Conservation (phyloP, 2,797 vertebrate species). For the Malurus splendens region DNA sequence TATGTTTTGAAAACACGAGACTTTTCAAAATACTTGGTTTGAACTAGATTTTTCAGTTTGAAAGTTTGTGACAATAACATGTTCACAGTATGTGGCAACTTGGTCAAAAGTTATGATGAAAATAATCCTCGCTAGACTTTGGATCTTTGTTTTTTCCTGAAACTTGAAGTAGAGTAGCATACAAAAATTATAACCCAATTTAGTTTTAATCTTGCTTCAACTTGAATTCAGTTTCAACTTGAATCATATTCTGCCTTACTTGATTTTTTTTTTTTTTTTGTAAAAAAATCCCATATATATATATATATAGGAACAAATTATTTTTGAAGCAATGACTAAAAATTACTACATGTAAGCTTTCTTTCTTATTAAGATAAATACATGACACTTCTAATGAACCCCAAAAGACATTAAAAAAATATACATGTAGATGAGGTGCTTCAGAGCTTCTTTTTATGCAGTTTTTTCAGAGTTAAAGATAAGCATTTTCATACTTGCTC, state of each 20-base stretch:
- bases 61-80: neutral
- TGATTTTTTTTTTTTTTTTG: neutral
- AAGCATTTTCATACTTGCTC: neutral
- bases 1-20: neutral
- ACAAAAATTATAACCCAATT: neutral
- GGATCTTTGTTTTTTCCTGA: neutral
- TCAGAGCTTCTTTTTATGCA: neutral
- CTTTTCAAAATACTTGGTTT: neutral
- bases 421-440: neutral
- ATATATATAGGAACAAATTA: neutral
- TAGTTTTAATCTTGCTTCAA: neutral
- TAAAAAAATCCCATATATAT: neutral
- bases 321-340: neutral
- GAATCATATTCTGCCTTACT: neutral
- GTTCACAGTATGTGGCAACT: neutral
- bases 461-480: neutral
- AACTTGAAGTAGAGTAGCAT: neutral
- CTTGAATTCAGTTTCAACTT: neutral
- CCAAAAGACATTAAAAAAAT: neutral
- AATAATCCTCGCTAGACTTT: neutral
- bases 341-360: neutral
- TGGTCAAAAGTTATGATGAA: neutral
- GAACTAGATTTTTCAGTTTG: neutral
- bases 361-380: neutral
- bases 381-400: neutral